phyloP scores from a whole-genome alignment of 2,888 invertebrate species.

The Eupithecia vulgata region DNA sequence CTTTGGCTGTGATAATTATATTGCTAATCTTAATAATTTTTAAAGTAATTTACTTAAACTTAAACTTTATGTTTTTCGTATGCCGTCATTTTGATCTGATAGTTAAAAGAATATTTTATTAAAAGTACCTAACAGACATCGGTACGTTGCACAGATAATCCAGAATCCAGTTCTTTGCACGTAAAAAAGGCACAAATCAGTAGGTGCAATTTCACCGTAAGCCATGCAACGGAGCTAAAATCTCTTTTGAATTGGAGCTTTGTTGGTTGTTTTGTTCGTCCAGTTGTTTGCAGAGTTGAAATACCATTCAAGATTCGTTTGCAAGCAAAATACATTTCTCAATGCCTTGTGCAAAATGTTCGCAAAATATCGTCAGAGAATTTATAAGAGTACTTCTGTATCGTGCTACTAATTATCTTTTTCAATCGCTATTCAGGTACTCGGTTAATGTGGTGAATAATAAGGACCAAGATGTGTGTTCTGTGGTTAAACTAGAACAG shows the following conservation, averaged over 20 bases:
- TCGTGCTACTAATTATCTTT: not conserved
- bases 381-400: not conserved
- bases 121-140: slow-evolving; percentile 13
- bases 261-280: slow-evolving; percentile 13
- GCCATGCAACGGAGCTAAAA: slow-evolving; percentile 66
- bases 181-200: slow-evolving; percentile 64
- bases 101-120: slow-evolving; percentile 18
- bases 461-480: not conserved
- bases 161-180: slow-evolving; percentile 40
- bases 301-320: slow-evolving; percentile 14
- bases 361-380: not conserved
- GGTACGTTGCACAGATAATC: slow-evolving; percentile 34
- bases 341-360: not conserved
- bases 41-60: not conserved
- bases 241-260: slow-evolving; percentile 52
- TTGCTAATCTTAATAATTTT: slow-evolving; percentile 32
- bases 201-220: slow-evolving; percentile 62
- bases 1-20: slow-evolving; percentile 22
- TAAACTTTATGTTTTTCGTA: not conserved
- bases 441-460: not conserved
- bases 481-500: not conserved
- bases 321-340: slow-evolving; percentile 3
- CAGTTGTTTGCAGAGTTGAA: slow-evolving; percentile 7
- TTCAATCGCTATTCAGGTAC: not conserved
- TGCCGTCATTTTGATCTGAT: not conserved